Base-by-base conservation (phyloP, 2,113 vertebrate genomes). In the Oriolus oriolus region DNA sequence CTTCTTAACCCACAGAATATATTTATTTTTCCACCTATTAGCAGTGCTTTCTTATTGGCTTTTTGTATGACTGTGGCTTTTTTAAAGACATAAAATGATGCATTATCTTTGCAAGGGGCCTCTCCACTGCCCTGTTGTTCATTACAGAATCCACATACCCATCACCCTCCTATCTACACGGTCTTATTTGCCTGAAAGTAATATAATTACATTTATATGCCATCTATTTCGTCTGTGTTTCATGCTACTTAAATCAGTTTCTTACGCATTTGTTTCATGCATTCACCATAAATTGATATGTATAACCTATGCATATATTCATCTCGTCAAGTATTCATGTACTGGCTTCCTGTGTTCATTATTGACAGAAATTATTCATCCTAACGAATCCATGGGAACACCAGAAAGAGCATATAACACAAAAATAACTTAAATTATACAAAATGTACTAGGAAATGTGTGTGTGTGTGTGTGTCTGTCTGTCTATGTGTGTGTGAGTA, bases 281-380 rank as follows among this genome's bases (percentile, higher is more conserved):
- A 79, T 91, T 95, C 95, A 45, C 91, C 96, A 96, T 92, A 95
- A 95, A 97, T 94, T 90, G 91, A 84, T 94, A 96, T 89, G 92
- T 96, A 94, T 93, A 97, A 95, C 94, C 91, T 96, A 96, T 97
- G 92, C 94, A 97, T 96, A 95, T 94, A 96, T 97, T 97, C 96
- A 97, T 97, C 94, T 97, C 87, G 91, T 97, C 96, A 96, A 95
- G 95, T 96, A 97, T 96, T 97, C 94, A 97, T 96, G 95, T 92
- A 84, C 87, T 94, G 91, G 83, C 81, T 96, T 97, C 79, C 94
- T 86, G 92, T 86, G 90, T 97, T 97, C 94, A 94, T 97, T 96
- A 96, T 96, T 96, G 96, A 93, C 96, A 94, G 95, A 95, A 97
- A 97, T 97, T 92, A 97, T 96, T 95, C 96, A 95, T 82, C 92